Conservation (phyloP, 2,888 invertebrate species). For the Cantharis nigra region DNA sequence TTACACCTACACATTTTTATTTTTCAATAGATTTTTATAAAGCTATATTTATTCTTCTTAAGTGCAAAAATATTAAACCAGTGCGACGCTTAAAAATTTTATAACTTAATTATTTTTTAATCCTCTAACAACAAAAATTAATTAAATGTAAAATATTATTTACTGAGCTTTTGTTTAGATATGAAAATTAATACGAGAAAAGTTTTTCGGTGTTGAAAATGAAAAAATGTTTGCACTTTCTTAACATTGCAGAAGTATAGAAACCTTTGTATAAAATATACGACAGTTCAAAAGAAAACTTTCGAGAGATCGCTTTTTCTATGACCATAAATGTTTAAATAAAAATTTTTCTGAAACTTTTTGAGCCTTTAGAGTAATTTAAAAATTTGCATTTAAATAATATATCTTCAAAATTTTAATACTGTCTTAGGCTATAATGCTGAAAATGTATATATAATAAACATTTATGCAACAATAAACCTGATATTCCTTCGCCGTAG, state of each 20-base stretch:
- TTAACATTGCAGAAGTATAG: background rate
- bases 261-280: background rate
- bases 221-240: background rate
- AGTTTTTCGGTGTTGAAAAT: background rate
- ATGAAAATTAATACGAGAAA: too few species aligned
- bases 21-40: background rate
- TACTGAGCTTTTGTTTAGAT: too few species aligned
- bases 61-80: background rate
- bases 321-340: background rate
- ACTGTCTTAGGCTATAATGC: background rate
- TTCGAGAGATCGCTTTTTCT: background rate
- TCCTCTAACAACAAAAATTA: too few species aligned
- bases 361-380: background rate
- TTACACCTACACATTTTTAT: background rate
- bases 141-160: too few species aligned
- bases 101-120: background rate
- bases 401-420: background rate
- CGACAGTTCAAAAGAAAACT: background rate
- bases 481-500: background rate
- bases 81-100: background rate
- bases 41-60: background rate
- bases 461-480: background rate
- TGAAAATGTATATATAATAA: background rate
- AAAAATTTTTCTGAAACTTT: background rate
- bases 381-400: background rate